Conservation (phyloP, 2,888 invertebrate genomes). For the Prosapia bicincta region DNA sequence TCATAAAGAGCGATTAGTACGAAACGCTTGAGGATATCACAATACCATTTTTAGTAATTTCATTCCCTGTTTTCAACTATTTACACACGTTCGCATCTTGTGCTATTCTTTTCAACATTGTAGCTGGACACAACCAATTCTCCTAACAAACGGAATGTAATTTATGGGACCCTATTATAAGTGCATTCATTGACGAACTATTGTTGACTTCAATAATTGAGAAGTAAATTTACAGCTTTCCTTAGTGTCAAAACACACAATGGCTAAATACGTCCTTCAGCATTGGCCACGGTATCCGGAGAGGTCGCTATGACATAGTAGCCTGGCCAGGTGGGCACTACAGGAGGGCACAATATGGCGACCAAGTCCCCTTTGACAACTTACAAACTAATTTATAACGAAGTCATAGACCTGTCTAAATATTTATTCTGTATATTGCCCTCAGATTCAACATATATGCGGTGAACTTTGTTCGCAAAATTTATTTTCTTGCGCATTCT, state of each 20-base stretch:
- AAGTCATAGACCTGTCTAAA: neutral
- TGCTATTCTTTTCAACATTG: too few relatives aligned
- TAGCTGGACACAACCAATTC: too few relatives aligned
- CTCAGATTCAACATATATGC: neutral
- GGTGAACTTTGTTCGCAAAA: neutral
- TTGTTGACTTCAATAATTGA: neutral
- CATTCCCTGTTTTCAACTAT: too few relatives aligned
- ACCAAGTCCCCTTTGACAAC: neutral
- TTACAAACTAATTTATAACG: neutral
- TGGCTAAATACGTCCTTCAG: neutral
- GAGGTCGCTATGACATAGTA: neutral
- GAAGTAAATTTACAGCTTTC: neutral
- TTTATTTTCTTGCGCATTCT: neutral
- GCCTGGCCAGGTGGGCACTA: neutral
- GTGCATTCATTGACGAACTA: neutral
- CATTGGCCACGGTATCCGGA: neutral
- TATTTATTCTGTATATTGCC: neutral
- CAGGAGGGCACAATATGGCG: neutral
- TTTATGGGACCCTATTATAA: neutral
- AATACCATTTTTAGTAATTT: too few relatives aligned
- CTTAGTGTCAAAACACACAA: neutral
- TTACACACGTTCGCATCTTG: too few relatives aligned
- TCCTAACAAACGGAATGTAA: too few relatives aligned
- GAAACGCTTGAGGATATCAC: too few relatives aligned
- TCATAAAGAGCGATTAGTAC: too few relatives aligned